Evolutionary conservation across 2,888 invertebrate species (phyloP).

Genomic region (Polydrusus cervinus): DNA sequence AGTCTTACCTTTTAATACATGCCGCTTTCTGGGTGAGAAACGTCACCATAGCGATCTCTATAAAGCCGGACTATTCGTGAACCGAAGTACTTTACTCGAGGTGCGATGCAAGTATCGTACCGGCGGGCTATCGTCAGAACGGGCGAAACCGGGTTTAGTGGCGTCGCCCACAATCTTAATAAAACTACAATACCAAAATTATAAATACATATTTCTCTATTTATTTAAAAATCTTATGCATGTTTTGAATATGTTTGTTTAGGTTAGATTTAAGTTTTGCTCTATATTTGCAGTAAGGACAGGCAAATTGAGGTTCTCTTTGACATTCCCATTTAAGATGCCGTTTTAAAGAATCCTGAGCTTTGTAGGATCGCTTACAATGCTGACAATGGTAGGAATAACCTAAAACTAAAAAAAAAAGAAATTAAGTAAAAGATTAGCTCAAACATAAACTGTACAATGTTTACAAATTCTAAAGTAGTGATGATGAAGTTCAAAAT

Average conservation of each 20-base stretch:
- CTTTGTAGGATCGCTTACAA: constrained; percentile 48
- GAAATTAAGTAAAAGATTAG: neutral
- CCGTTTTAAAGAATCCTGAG: constrained; percentile 42
- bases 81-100: no score
- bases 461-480: no score
- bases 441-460: neutral
- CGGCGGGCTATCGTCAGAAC: no score
- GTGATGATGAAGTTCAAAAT: no score
- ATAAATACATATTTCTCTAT: neutral
- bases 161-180: no score
- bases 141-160: no score
- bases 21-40: no score
- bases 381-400: constrained; percentile 27
- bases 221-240: neutral
- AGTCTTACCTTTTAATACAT: no score
- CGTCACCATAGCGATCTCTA: no score
- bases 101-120: no score
- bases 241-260: constrained; percentile 35
- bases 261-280: constrained; percentile 44
- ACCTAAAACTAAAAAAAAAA: neutral
- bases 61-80: no score
- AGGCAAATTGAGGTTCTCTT: constrained; percentile 56
- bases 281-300: constrained; percentile 52
- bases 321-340: constrained; percentile 57
- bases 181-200: neutral